A percentile compares a stretch with the other conserved stretches of the same genome.
phyloP scores from a whole-genome alignment of 2,888 invertebrate species.

The Limulus polyphemus region DNA sequence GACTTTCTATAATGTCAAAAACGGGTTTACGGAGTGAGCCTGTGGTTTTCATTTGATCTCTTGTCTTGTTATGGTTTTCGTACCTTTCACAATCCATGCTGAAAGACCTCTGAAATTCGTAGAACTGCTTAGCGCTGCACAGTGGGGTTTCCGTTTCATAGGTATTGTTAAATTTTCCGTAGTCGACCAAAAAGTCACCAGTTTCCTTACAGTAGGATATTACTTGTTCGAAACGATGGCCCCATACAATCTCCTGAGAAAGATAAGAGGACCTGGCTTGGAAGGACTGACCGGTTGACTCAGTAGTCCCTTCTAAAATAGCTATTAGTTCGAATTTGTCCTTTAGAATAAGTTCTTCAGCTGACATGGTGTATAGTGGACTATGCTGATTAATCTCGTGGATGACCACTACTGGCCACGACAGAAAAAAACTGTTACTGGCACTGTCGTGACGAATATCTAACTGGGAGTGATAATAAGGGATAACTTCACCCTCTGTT shows the following conservation, averaged over 20 bases:
- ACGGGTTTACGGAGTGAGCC: no score
- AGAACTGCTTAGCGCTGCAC: conserved; percentile 72
- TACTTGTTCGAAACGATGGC: conserved; percentile 66
- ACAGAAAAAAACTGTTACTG: conserved; percentile 86
- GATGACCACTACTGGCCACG: conserved; percentile 94
- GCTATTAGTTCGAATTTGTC: conserved; percentile 94
- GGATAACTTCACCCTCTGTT: conserved; percentile 76
- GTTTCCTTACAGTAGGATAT: conserved; percentile 57
- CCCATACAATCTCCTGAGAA: conserved; percentile 78
- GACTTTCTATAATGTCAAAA: no score
- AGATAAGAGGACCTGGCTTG: conserved; percentile 54
- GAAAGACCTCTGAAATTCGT: conserved; percentile 34
- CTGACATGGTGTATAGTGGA: conserved; percentile 80
- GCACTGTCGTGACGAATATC: conserved; percentile 55
- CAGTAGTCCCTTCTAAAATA: conserved; percentile 76
- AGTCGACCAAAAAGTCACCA: conserved; percentile 67
- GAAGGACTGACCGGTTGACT: conserved; percentile 28
- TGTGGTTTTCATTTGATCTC: no score
- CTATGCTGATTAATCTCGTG: conserved; percentile 86
- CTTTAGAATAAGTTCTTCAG: conserved; percentile 66
- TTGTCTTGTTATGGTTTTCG: no score
- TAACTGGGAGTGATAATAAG: conserved; percentile 66
- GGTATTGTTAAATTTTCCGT: conserved; percentile 81
- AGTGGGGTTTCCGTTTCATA: conserved; percentile 82
- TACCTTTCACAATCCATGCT: no score